A percentile compares a stretch with the other conserved stretches of the same genome.
phyloP scores from a whole-genome alignment of 2,113 vertebrate genomes.

The Rhinichthys klamathensis region DNA sequence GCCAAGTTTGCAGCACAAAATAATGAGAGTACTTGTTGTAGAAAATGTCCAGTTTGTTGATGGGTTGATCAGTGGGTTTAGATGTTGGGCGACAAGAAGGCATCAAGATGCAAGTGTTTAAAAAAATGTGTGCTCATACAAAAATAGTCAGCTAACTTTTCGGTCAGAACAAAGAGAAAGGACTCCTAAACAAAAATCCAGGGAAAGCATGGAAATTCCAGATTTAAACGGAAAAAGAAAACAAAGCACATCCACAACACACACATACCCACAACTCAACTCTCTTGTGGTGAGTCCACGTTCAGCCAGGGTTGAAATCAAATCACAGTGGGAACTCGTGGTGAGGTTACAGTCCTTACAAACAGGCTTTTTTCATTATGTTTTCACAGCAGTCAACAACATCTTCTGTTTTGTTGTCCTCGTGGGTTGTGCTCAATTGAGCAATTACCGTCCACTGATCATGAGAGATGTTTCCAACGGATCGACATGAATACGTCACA shows the following conservation, averaged over 20 bases:
- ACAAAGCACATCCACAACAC: constrained; percentile 1
- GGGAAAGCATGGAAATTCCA: not conserved
- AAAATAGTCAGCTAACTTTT: constrained; percentile 17
- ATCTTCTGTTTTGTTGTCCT: not conserved
- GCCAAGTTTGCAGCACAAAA: not conserved
- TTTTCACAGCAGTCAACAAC: constrained; percentile 18
- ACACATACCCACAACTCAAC: constrained; percentile 1
- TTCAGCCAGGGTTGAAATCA: constrained; percentile 24
- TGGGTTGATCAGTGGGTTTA: not conserved
- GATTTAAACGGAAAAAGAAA: not conserved
- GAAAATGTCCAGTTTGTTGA: not conserved
- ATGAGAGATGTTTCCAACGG: constrained; percentile 18
- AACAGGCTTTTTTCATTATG: not conserved
- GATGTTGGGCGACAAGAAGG: not conserved
- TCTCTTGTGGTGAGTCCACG: constrained; percentile 16
- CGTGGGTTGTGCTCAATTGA: constrained; percentile 26
- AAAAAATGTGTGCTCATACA: constrained; percentile 5
- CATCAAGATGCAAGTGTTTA: not conserved
- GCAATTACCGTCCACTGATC: constrained; percentile 29
- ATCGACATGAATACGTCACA: constrained; percentile 32
- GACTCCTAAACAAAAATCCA: constrained; percentile 8
- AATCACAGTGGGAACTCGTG: constrained; percentile 28
- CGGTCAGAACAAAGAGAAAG: constrained; percentile 8
- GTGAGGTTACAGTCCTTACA: constrained; percentile 15
- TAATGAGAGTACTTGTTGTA: not conserved